Base-by-base conservation (phyloP, 2,888 invertebrate species). In the Netelia melanura region DNA sequence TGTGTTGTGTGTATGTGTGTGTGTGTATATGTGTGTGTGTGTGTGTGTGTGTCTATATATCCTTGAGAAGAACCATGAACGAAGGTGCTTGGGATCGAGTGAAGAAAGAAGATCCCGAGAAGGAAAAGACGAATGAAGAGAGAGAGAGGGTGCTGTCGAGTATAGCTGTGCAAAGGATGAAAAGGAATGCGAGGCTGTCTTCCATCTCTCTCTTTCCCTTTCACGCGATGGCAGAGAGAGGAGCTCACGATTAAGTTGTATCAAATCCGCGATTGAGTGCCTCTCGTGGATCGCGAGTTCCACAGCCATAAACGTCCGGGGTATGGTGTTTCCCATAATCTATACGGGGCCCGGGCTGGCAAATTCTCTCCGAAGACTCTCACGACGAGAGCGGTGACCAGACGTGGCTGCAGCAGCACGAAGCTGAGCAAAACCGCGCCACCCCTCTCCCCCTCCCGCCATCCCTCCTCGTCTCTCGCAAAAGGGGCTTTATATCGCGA, bases 211-310 rank as follows among this genome's bases (percentile, higher is more conserved):
- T 43, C 64, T 83, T 52, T 62, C 62, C 67, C 17, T 52, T 65
- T 79, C 65, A 43, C 79, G 75, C 64, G 56, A 48, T n/a, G 48
- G 25, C 48, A 52, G 58, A 54, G 21, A 54, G 43, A 48, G 44
- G 43, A n/a, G 62, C 38, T 64, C 84, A 88, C 91, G 91, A 92
- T 92, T 92, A 92, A 92, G 92, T 92, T 91, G 91, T 92, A 92
- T 91, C 90, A 90, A 92, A 92, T 90, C 89, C 88, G 88, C 89
- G 90, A 92, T 91, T 90, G 89, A 91, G 91, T 87, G 89, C 87
- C 90, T 89, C 88, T 89, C 88, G 86, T 88, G 90, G 87, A 88
- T 90, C 90, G 90, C 89, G 90, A 91, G 90, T 88, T 90, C 88
- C 89, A 87, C 85, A 86, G 90, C 90, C 87, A 90, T 91, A 91